phyloP scores from a whole-genome alignment of 2,113 vertebrate genomes.

The Ceuthmochares aereus region DNA sequence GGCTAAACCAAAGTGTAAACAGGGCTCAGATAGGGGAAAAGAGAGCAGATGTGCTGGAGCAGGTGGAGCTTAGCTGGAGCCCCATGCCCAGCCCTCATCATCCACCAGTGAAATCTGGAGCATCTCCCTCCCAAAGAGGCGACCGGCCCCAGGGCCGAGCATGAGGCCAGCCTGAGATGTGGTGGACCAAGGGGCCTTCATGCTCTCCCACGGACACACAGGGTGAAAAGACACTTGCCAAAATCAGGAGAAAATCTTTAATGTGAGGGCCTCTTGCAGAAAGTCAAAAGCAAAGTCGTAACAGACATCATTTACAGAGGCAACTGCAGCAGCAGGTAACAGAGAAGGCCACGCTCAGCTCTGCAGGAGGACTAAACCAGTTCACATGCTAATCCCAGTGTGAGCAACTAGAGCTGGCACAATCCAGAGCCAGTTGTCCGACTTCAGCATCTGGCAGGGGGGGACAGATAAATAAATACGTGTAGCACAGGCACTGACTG shows the following conservation, averaged over 20 bases:
- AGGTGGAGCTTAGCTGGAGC: background rate
- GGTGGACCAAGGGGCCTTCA: fast-evolving
- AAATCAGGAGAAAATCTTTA: background rate
- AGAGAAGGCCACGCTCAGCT: constrained; percentile 41
- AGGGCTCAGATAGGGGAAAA: background rate
- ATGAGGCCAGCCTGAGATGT: background rate
- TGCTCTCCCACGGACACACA: fast-evolving
- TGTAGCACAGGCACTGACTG: constrained; percentile 16
- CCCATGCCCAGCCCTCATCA: background rate
- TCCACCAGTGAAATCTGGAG: background rate
- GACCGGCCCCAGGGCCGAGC: fast-evolving
- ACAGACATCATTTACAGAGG: constrained; percentile 49
- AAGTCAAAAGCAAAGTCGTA: constrained; percentile 58
- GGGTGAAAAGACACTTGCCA: background rate
- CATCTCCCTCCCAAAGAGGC: background rate
- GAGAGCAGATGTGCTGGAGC: background rate
- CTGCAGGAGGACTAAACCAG: background rate
- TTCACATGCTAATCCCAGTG: constrained; percentile 78
- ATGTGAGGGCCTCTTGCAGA: background rate
- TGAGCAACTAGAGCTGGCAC: constrained; percentile 72
- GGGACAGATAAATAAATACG: constrained; percentile 36
- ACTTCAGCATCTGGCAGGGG: constrained; percentile 76
- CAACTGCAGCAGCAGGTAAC: constrained; percentile 15
- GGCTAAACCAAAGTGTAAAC: background rate
- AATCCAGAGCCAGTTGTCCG: constrained; percentile 61